Conservation (phyloP, 2,797 vertebrate species). For the Psittacula derbiana region DNA sequence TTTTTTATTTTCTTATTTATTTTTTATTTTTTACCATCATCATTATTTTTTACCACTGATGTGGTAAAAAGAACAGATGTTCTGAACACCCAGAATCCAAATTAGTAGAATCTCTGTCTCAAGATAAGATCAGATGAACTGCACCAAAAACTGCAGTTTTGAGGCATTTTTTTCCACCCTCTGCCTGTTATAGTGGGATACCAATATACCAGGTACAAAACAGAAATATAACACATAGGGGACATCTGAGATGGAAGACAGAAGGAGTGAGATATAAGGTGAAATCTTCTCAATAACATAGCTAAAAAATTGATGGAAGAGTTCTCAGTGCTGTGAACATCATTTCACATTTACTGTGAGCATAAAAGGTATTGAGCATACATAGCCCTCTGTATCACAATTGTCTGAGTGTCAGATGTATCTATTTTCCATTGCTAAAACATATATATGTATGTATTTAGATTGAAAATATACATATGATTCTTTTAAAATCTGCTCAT, state of each 20-base stretch:
- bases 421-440: slow-evolving; percentile 17
- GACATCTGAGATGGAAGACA: background rate
- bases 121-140: background rate
- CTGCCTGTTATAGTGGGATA: background rate
- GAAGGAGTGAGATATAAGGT: background rate
- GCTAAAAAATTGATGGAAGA: slow-evolving; percentile 53
- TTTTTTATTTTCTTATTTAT: too few relatives aligned
- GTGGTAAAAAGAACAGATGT: fast-evolving
- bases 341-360: slow-evolving; percentile 24
- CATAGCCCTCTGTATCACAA: slow-evolving; percentile 13
- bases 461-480: background rate
- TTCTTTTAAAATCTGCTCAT: background rate
- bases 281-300: slow-evolving; percentile 27
- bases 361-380: slow-evolving; percentile 2
- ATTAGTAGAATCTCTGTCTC: fast-evolving
- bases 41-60: too few relatives aligned
- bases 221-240: fast-evolving
- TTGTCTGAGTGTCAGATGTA: slow-evolving; percentile 3
- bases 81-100: background rate
- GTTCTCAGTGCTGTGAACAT: slow-evolving; percentile 14
- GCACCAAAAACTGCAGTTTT: background rate
- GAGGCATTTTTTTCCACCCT: background rate
- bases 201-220: background rate
- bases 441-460: background rate
- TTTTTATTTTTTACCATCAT: too few relatives aligned